Percentiles rank a stretch among this genome's conserved stretches.
These are phyloP conservation scores for Odobenus rosmarus DNA, from an alignment of 2,113 vertebrate species.

Conservation along the genomic window DNA sequence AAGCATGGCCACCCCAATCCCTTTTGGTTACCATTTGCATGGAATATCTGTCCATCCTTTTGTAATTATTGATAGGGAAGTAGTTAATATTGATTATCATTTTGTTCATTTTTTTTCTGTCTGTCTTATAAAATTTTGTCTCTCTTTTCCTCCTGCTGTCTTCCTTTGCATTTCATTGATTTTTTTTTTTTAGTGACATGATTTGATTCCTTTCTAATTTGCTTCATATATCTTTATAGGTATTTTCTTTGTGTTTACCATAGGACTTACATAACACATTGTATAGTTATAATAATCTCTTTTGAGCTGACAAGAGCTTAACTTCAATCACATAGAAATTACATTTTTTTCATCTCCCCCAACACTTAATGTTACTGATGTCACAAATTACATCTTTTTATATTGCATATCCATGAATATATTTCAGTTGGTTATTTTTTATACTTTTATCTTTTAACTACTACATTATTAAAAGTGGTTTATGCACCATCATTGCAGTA, in stretches of 20 bases:
- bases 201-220: background rate
- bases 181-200: background rate
- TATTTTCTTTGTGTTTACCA: background rate
- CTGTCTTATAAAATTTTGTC: background rate
- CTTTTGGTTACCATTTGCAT: background rate
- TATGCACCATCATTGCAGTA: background rate
- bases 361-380: background rate
- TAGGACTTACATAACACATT: background rate
- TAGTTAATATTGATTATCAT: background rate
- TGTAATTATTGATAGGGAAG: background rate
- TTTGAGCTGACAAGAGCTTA: background rate
- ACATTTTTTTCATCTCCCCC: background rate
- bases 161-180: background rate
- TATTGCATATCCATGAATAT: background rate
- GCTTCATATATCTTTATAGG: background rate
- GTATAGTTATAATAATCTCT: background rate
- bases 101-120: background rate
- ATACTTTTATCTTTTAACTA: background rate
- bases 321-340: background rate
- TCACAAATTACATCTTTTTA: background rate
- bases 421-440: background rate
- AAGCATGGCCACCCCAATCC: background rate
- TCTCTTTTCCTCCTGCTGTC: background rate
- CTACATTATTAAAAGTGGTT: background rate
- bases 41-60: background rate